Base-by-base conservation (phyloP, 1,140 invertebrate genomes). In the Mactra quadrangularis region DNA sequence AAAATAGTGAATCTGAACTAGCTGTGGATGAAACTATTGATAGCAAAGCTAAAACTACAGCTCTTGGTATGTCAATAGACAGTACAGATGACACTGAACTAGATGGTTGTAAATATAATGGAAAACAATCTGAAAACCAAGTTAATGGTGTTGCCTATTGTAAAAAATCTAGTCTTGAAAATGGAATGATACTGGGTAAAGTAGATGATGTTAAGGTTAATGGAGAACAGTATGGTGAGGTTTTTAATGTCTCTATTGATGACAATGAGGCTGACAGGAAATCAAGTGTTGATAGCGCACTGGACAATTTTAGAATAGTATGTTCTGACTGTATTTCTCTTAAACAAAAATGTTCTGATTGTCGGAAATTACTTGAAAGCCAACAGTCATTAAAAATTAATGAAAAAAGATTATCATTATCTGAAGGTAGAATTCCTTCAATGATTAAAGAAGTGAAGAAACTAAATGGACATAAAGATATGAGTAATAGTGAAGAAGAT, bases 241-340 rank as follows among this genome's bases (percentile, higher is more conserved):
- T 19, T 0, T 17, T 22, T 7, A 41, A 76, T 19, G 19, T 9
- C 47, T 15, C 19, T 31, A 41, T n/a, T 45, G 74, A 45, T 4
- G 7, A 19, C 9, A 3, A 31, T 45, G 38, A 31, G n/a, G 35
- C 1, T 33, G n/a, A n/a, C n/a, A 76, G 55, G 31, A 45, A 27
- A 50, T 81, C 77, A 7, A 70, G 52, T 59, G 66, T 50, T 19
- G 41, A 71, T 13, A 70, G 52, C 47, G 66, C 50, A 25, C 33
- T 81, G 6, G 66, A 81, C 11, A 66, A 81, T 33, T 47, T 71
- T 15, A 71, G 53, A 41, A 45, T 55, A 0, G 25, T 71, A 19
- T 81, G 77, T 60, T 55, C 64, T 15, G 77, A 71, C n/a, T 81
- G 77, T 50, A 81, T 55, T n/a, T 17, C 13, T 29, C 35, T 55